Evolutionary conservation across 2,888 invertebrate species (phyloP).

Genomic region (Corbicula japonica): DNA sequence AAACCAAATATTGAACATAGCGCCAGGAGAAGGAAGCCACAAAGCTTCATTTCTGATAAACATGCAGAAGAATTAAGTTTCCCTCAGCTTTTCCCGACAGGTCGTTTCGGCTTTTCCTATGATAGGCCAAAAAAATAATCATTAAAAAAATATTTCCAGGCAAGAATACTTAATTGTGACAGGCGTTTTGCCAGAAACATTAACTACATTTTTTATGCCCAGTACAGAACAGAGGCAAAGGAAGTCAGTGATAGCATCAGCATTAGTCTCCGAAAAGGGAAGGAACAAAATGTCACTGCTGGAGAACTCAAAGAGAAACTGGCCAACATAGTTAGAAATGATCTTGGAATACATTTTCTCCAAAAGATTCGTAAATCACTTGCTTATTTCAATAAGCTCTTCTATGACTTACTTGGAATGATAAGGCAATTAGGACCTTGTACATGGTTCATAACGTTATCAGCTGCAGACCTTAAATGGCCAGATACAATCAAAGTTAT

Average conservation of each 20-base stretch:
- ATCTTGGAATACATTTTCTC: slow-evolving; percentile 59
- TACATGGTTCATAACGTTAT: slow-evolving; percentile 72
- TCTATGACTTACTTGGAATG: slow-evolving; percentile 70
- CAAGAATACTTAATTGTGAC: slow-evolving; percentile 45
- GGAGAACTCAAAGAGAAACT: slow-evolving; percentile 43
- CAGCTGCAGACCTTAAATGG: slow-evolving; percentile 74
- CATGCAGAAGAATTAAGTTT: slow-evolving; percentile 48
- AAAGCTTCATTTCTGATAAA: slow-evolving; percentile 29
- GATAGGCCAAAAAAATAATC: slow-evolving; percentile 28
- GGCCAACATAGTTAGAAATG: slow-evolving; percentile 33
- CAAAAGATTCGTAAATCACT: slow-evolving; percentile 65
- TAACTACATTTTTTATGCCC: slow-evolving; percentile 65
- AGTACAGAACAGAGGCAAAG: slow-evolving; percentile 55
- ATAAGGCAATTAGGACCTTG: slow-evolving; percentile 73
- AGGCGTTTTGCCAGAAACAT: slow-evolving; percentile 58
- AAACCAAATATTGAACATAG: slow-evolving; percentile 32
- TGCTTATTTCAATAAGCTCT: slow-evolving; percentile 64
- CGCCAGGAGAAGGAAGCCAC: slow-evolving; percentile 48
- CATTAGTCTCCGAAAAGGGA: slow-evolving; percentile 39
- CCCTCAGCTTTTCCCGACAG: slow-evolving; percentile 48
- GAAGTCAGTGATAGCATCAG: slow-evolving; percentile 37
- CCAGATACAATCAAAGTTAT: slow-evolving; percentile 67
- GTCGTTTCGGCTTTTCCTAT: slow-evolving; percentile 39
- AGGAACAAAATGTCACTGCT: slow-evolving; percentile 44
- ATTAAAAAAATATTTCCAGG: slow-evolving; percentile 49